These are phyloP conservation scores for Rhegmatorhina hoffmannsi DNA, from an alignment of 2,113 vertebrate species.

Conservation along the genomic window DNA sequence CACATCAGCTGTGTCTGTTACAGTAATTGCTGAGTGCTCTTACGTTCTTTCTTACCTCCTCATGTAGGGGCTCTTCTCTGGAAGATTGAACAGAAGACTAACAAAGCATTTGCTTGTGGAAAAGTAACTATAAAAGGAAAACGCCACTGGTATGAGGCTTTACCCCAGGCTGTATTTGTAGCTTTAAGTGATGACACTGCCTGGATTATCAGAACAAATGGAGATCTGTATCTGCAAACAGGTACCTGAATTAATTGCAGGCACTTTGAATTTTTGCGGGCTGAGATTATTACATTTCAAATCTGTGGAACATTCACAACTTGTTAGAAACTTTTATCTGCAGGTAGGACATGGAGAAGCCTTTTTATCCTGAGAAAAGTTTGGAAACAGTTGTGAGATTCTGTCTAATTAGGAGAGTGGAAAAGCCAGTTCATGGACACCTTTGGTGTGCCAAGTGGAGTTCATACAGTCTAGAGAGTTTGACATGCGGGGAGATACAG, in stretches of 20 bases:
- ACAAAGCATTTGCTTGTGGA: conserved; percentile 94
- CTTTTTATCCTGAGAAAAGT: not conserved
- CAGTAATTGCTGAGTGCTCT: not conserved
- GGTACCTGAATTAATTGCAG: conserved; percentile 64
- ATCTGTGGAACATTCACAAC: not conserved
- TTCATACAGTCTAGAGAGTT: not conserved
- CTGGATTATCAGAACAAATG: conserved; percentile 95
- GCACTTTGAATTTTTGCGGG: not conserved
- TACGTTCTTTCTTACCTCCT: not conserved
- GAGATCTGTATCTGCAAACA: conserved; percentile 95
- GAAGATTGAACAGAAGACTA: conserved; percentile 96
- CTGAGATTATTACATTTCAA: not conserved
- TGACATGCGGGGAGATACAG: not conserved
- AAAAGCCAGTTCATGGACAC: not conserved
- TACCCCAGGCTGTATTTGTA: conserved; percentile 87
- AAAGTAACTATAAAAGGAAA: conserved; percentile 93
- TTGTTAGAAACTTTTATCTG: not conserved
- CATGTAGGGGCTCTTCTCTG: conserved; percentile 89
- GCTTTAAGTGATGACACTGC: conserved; percentile 92
- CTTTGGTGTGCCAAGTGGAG: not conserved
- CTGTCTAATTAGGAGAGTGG: not conserved
- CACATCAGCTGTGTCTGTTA: not conserved
- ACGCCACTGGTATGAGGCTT: conserved; percentile 97
- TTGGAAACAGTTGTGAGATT: not conserved
- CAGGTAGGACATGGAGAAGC: not conserved